Percentiles rank a stretch among this genome's conserved stretches.
These are phyloP conservation scores for Melanchra persicariae DNA, from an alignment of 2,888 invertebrate species.

Conservation along the genomic window DNA sequence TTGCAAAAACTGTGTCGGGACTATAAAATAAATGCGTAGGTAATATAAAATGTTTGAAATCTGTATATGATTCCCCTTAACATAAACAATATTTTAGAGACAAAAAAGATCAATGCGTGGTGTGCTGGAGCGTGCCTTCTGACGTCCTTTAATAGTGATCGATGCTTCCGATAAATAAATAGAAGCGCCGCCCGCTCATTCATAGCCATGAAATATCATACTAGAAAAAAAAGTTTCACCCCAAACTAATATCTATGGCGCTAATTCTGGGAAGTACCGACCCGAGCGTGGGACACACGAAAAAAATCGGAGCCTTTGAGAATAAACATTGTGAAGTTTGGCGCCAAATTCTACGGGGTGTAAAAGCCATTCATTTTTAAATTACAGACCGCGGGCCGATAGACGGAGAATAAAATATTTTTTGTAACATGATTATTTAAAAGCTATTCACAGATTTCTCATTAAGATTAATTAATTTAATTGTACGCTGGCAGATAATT, in stretches of 20 bases:
- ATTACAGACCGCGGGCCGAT: slow-evolving; percentile 43
- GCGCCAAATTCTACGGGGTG: slow-evolving; percentile 66
- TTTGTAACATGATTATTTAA: slow-evolving; percentile 19
- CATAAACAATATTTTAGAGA: background rate
- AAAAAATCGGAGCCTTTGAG: slow-evolving; percentile 66
- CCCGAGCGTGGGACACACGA: slow-evolving; percentile 66
- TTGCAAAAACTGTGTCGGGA: slow-evolving; percentile 10
- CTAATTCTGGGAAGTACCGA: slow-evolving; percentile 74
- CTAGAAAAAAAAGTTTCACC: slow-evolving; percentile 61
- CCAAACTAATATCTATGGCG: slow-evolving; percentile 58
- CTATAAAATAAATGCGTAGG: slow-evolving; percentile 3
- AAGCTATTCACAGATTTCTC: slow-evolving; percentile 38
- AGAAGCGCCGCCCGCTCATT: slow-evolving; percentile 67
- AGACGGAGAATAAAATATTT: background rate
- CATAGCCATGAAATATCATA: slow-evolving; percentile 64
- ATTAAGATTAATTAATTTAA: slow-evolving; percentile 44
- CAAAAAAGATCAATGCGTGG: slow-evolving; percentile 10
- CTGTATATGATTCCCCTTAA: slow-evolving; percentile 12
- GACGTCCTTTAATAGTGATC: too few species aligned
- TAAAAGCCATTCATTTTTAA: slow-evolving; percentile 65
- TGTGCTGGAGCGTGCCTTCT: slow-evolving; percentile 31
- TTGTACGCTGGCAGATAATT: slow-evolving; percentile 19
- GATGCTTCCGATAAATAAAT: too few species aligned
- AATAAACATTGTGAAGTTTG: slow-evolving; percentile 64
- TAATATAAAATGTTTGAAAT: background rate